Evolutionary conservation across 2,888 invertebrate species (phyloP), one percentile per base, ranked within the genome.

Genomic region (Drosophila bunnanda): DNA sequence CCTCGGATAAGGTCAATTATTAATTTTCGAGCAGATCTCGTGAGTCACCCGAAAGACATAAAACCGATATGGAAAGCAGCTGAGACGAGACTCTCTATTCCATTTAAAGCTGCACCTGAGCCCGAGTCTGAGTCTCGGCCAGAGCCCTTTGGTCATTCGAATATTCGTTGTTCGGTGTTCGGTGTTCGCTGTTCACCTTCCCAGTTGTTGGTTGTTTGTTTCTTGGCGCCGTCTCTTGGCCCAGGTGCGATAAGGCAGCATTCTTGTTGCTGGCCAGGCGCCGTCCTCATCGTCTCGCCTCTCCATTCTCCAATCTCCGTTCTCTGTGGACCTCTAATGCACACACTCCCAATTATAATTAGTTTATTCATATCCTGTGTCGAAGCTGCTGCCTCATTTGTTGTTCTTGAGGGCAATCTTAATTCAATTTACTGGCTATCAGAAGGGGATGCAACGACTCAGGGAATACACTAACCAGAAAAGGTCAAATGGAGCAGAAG

Each of bases 311-410:
- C 28, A 22, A 22, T 39, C 68, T 39, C 17, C 25, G 71, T 73
- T 73, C 86, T 73, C 72, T 80, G 28, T 30, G 83, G 70, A 46
- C 65, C 89, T 88, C 89, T 83, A 86, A 88, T 83, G 89, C 87
- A 86, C 64, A 72, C 65, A 59, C 52, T 57, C 67, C 78, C 74
- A 83, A 83, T 88, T 88, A 88, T 83, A 83, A 88, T 83, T 86
- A 88, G 89, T 83, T 83, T 83, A 83, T 83, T 88, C 89, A 83
- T 88, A 83, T 83, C 89, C 83, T 88, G 88, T 83, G 83, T 80
- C 86, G 87, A 85, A 82, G 85, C 71, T 58, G 84, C 88, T 76
- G 70, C 77, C 83, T 86, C 83, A 83, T 86, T 88, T 88, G 82
- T 88, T 75, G 75, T 77, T 67, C 39, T 77, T 52, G 60, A 80